Percentiles rank a stretch among this genome's conserved stretches.
These are phyloP conservation scores for Ahaetulla prasina DNA, from an alignment of 2,113 vertebrate genomes.

Conservation along the genomic window DNA sequence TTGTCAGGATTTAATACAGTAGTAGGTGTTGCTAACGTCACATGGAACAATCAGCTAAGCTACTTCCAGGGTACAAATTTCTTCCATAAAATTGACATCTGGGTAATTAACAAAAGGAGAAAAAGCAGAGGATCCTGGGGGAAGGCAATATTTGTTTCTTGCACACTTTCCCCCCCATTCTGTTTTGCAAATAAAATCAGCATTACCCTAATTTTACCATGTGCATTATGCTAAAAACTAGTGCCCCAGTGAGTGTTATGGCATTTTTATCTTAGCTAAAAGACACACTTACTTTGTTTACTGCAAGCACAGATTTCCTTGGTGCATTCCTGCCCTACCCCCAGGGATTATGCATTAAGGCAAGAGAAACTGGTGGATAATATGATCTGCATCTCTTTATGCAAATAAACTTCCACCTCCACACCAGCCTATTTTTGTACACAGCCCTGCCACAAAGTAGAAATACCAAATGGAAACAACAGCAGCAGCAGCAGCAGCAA, in stretches of 20 bases:
- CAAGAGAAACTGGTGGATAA: conserved; percentile 28
- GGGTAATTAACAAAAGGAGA: conserved; percentile 5
- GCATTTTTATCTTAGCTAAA: neutral
- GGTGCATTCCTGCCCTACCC: conserved; percentile 12
- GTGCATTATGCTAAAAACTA: neutral
- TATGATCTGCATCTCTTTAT: conserved; percentile 60
- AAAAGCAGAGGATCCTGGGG: neutral
- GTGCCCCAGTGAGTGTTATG: neutral
- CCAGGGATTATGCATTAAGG: conserved; percentile 25
- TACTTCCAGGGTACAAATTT: neutral
- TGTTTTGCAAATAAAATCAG: neutral
- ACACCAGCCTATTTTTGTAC: conserved; percentile 50
- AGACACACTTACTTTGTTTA: conserved; percentile 15
- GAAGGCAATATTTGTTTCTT: neutral
- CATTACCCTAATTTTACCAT: conserved; percentile 12
- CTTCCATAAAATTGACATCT: neutral
- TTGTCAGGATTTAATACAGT: neutral
- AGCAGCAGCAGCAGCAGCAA: neutral
- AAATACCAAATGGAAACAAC: conserved; percentile 53
- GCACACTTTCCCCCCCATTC: neutral
- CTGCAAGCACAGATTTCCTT: neutral
- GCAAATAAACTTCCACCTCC: conserved; percentile 48
- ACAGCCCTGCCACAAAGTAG: conserved; percentile 51
- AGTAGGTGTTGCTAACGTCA: neutral
- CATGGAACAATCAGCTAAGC: neutral